phyloP scores from a whole-genome alignment of 2,113 vertebrate genomes.

The Paratilapia polleni region DNA sequence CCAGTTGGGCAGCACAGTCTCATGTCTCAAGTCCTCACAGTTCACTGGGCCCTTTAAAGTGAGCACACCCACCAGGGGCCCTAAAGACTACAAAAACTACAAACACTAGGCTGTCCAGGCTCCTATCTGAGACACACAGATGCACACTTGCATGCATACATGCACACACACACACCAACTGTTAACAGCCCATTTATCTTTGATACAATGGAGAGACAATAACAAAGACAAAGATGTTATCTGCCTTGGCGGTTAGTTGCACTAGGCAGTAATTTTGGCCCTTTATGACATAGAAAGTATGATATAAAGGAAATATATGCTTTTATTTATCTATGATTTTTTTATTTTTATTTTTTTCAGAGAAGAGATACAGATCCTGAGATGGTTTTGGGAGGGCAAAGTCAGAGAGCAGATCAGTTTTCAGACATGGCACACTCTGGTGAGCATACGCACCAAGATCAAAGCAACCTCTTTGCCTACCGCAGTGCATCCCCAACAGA shows the following conservation, averaged over 20 bases:
- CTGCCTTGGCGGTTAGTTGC: conserved; percentile 34
- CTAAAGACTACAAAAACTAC: conserved; percentile 74
- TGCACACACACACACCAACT: conserved; percentile 56
- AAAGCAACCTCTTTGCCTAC: conserved; percentile 79
- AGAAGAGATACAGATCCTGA: conserved; percentile 42
- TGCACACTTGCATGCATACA: conserved; percentile 65
- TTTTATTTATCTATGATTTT: conserved; percentile 11
- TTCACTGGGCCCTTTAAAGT: conserved; percentile 84
- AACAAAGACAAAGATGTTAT: conserved; percentile 50
- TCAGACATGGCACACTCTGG: conserved; percentile 80
- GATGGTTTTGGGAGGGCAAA: conserved; percentile 64
- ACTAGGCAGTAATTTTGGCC: conserved; percentile 32
- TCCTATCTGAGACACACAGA: conserved; percentile 64
- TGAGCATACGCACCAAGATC: conserved; percentile 78
- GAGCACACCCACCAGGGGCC: conserved; percentile 73
- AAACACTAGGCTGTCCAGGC: conserved; percentile 73
- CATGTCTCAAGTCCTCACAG: conserved; percentile 84
- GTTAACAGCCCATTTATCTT: conserved; percentile 65
- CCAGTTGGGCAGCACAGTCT: conserved; percentile 77
- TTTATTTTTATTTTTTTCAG: neutral
- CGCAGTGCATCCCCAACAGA: conserved; percentile 75
- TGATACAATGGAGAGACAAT: conserved; percentile 65
- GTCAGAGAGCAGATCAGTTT: conserved; percentile 76
- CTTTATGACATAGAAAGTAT: conserved; percentile 36
- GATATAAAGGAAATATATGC: conserved; percentile 8